Percentiles rank a stretch among this genome's conserved stretches.
These are phyloP conservation scores for Tetheella fluctuosa DNA, from an alignment of 2,888 invertebrate species.

Conservation along the genomic window DNA sequence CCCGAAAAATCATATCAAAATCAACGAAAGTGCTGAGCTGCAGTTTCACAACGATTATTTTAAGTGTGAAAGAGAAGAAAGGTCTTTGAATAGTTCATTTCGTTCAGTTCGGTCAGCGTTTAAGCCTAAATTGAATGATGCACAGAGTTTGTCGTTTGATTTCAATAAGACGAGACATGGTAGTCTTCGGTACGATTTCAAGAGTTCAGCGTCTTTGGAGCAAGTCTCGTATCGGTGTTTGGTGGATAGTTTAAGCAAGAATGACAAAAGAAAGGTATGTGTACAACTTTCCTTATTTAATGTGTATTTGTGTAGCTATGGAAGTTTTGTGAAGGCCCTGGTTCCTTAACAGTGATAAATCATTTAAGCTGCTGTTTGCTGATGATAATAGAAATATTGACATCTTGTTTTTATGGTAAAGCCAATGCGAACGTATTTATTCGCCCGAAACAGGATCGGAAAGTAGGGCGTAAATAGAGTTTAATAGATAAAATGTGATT, in stretches of 20 bases:
- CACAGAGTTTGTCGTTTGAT: constrained; percentile 59
- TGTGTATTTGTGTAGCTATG: neutral
- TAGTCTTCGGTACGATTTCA: constrained; percentile 59
- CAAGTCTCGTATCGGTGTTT: constrained; percentile 65
- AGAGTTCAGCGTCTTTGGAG: constrained; percentile 63
- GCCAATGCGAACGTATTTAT: neutral
- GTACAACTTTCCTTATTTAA: neutral
- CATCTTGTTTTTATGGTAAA: neutral
- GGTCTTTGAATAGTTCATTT: constrained; percentile 60
- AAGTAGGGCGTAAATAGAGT: too few relatives aligned
- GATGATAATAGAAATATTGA: too few relatives aligned
- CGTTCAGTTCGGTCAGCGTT: constrained; percentile 57
- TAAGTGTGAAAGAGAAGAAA: constrained; percentile 56
- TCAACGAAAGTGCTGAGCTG: constrained; percentile 51
- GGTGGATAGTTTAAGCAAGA: constrained; percentile 55
- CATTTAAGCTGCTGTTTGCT: too few relatives aligned
- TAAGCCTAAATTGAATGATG: constrained; percentile 49
- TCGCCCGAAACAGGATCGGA: too few relatives aligned
- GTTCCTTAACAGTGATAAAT: too few relatives aligned
- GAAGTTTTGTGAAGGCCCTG: neutral
- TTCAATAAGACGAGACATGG: constrained; percentile 52
- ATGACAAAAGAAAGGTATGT: constrained; percentile 60
- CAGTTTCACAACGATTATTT: constrained; percentile 75
- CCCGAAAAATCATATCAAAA: constrained; percentile 42
- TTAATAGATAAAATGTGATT: too few relatives aligned